These are phyloP conservation scores for Rhyzopertha dominica DNA, from an alignment of 1,140 invertebrate species.

Conservation along the genomic window DNA sequence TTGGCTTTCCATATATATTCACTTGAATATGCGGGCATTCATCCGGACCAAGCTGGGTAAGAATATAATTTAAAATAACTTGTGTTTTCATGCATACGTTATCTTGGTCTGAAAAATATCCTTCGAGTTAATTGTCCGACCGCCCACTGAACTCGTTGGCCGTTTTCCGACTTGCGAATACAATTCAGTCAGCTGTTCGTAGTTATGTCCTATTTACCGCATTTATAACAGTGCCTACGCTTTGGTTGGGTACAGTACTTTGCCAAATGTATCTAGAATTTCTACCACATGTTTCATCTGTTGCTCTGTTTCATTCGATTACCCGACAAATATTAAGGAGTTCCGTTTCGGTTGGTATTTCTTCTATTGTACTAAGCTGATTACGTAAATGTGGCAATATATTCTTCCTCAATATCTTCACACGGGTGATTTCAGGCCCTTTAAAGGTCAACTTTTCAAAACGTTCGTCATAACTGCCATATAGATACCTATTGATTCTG, in stretches of 20 bases:
- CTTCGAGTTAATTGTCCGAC: background rate
- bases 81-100: no score
- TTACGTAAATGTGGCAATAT: background rate
- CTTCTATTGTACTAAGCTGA: background rate
- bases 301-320: background rate
- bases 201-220: no score
- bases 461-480: background rate
- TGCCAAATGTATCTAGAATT: background rate
- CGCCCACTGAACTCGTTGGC: no score
- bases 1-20: no score
- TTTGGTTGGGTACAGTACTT: background rate
- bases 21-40: no score
- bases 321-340: background rate
- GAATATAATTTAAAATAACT: no score
- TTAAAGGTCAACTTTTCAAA: constrained; percentile 1
- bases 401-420: background rate
- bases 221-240: background rate
- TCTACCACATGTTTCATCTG: background rate
- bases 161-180: background rate
- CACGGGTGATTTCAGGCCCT: background rate
- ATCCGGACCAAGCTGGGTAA: no score
- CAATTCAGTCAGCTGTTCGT: background rate
- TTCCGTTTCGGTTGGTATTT: background rate
- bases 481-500: background rate
- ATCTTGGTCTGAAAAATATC: no score